These are phyloP conservation scores for Dinocampus coccinellae DNA, from an alignment of 2,888 invertebrate species.

Conservation along the genomic window DNA sequence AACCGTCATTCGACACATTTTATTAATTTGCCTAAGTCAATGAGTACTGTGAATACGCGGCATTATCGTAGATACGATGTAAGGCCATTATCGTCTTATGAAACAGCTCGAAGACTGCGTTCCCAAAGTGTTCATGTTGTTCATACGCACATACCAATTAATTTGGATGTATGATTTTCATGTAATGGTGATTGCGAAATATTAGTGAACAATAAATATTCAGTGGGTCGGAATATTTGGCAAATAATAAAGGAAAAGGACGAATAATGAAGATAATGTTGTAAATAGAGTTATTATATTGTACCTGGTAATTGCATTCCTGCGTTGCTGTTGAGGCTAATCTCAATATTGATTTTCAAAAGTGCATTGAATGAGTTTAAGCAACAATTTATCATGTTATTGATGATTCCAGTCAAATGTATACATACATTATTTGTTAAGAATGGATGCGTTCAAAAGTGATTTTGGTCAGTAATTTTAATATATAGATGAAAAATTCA, in stretches of 20 bases:
- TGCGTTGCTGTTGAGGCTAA: background rate
- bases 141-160: conserved; percentile 42
- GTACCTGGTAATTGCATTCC: conserved; percentile 17
- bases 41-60: conserved; percentile 30
- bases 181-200: background rate
- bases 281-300: background rate
- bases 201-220: background rate
- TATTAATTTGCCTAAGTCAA: conserved; percentile 19
- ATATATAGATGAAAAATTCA: background rate
- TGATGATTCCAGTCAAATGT: background rate
- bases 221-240: background rate
- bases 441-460: background rate
- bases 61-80: conserved; percentile 45
- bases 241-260: background rate
- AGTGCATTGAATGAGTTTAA: background rate
- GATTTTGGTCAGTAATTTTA: background rate
- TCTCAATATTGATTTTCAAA: conserved; percentile 9
- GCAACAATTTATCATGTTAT: background rate
- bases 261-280: background rate
- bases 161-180: conserved; percentile 13
- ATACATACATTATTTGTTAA: background rate
- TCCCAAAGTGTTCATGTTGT: conserved; percentile 46
- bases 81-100: conserved; percentile 37
- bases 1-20: conserved; percentile 24
- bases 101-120: conserved; percentile 40